These are phyloP conservation scores for Trachelus stipa DNA, from an alignment of 2,888 invertebrate genomes.

Conservation along the genomic window DNA sequence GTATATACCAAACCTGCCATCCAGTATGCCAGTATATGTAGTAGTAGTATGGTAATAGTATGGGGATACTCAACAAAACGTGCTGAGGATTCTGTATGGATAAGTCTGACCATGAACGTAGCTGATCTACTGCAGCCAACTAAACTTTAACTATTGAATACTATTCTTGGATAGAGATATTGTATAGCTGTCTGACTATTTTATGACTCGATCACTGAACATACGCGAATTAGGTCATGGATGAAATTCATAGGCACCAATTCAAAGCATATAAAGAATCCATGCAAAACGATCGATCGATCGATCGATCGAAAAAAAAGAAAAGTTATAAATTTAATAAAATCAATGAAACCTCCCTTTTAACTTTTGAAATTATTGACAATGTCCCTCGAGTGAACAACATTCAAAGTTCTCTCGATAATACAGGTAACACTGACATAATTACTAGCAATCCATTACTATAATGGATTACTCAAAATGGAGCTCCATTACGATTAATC, in stretches of 20 bases:
- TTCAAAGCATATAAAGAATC: too few relatives aligned
- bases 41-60: too few relatives aligned
- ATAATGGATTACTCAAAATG: not conserved
- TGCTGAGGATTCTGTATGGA: not conserved
- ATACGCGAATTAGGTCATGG: not conserved
- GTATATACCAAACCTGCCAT: not conserved
- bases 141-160: not conserved
- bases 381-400: too few relatives aligned
- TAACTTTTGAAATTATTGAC: too few relatives aligned
- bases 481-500: not conserved
- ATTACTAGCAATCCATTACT: too few relatives aligned
- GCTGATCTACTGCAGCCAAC: not conserved
- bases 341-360: too few relatives aligned
- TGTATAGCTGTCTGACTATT: not conserved
- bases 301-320: too few relatives aligned
- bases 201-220: not conserved
- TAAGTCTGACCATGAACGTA: not conserved
- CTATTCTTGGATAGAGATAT: not conserved
- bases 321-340: too few relatives aligned
- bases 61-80: not conserved
- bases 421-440: too few relatives aligned
- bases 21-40: too few relatives aligned
- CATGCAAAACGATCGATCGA: too few relatives aligned
- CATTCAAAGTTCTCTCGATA: too few relatives aligned
- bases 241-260: not conserved